Evolutionary conservation across 2,888 invertebrate species (phyloP).

Genomic region (Ellobium chinense): DNA sequence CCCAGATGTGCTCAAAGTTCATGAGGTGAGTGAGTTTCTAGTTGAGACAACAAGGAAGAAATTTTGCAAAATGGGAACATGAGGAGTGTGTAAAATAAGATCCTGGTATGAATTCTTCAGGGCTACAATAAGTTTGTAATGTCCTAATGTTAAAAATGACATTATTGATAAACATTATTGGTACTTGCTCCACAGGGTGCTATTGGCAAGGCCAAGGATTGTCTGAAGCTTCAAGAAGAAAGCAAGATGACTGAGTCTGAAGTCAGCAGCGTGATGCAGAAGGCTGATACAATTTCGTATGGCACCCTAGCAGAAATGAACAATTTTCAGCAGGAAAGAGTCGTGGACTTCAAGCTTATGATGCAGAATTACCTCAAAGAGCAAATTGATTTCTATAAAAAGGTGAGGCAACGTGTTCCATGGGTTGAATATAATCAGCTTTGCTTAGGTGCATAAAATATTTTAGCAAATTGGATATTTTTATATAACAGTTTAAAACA

Average conservation of each 20-base stretch:
- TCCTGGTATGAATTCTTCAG: too few relatives aligned
- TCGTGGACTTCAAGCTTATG: conserved; percentile 90
- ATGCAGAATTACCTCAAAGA: conserved; percentile 92
- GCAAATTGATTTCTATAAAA: conserved; percentile 95
- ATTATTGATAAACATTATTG: too few relatives aligned
- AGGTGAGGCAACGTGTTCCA: conserved; percentile 77
- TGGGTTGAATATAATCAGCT: neutral
- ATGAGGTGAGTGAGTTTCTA: conserved; percentile 84
- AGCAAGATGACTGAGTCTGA: conserved; percentile 91
- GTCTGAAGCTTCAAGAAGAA: conserved; percentile 88
- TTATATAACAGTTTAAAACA: neutral
- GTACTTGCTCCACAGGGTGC: conserved; percentile 81
- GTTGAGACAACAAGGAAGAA: too few relatives aligned
- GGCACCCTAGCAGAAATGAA: conserved; percentile 95
- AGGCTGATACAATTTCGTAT: conserved; percentile 95
- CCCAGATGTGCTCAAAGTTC: conserved; percentile 91
- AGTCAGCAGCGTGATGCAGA: conserved; percentile 88
- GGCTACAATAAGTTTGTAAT: too few relatives aligned
- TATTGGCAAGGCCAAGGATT: conserved; percentile 92
- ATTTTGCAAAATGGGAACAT: too few relatives aligned
- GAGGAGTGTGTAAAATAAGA: too few relatives aligned
- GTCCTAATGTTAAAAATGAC: too few relatives aligned
- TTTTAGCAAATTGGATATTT: neutral
- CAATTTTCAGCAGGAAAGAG: conserved; percentile 93
- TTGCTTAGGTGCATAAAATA: neutral